Base-by-base conservation (phyloP, 2,888 invertebrate genomes). In the Pachliopta kotzebuea region DNA sequence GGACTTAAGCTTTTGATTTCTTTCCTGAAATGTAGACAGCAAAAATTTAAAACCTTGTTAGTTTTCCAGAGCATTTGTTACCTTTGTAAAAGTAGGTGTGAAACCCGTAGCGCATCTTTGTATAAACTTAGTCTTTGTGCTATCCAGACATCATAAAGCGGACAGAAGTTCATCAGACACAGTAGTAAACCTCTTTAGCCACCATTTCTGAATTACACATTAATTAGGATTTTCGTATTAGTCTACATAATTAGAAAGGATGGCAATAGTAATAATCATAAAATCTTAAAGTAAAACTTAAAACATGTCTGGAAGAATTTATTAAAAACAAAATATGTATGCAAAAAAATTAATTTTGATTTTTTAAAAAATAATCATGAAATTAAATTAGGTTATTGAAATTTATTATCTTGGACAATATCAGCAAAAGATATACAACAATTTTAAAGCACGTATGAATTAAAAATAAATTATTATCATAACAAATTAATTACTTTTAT, bases 1-100 rank as follows among this genome's bases (percentile, higher is more conserved):
- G 64, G 95, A 96, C 83, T 96, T 95, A 69, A 98, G 86, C 76
- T 95, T 95, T 74, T 95, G 94, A 85, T 97, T 97, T 66, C 96
- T 93, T 77, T 96, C 96, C 93, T 95, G 88, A 81, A 81, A 73
- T 71, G 72, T 66, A 62, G 65, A 45, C 45, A 45, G 18, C 6
- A 18, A 45, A 45, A 17, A 21, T 67, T n/a, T 54, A 61, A 42
- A 8, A 59, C 45, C 23, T 42, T 26, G 58, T 21, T 50, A 21
- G 54, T 6, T n/a, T 24, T 2, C 26, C 23, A 49, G 24, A 57
- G 17, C 54, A 61, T 56, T 45, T 4, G 65, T 65, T 65, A 65
- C 65, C 65, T 65, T 57, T 56, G 56, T 11, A 58, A 29, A 29
- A 57, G 60, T 57, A 54, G 61, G 53, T 52, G 56, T 52, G 60